Conservation (phyloP, 2,113 vertebrate genomes). For the Tringa solitaria region DNA sequence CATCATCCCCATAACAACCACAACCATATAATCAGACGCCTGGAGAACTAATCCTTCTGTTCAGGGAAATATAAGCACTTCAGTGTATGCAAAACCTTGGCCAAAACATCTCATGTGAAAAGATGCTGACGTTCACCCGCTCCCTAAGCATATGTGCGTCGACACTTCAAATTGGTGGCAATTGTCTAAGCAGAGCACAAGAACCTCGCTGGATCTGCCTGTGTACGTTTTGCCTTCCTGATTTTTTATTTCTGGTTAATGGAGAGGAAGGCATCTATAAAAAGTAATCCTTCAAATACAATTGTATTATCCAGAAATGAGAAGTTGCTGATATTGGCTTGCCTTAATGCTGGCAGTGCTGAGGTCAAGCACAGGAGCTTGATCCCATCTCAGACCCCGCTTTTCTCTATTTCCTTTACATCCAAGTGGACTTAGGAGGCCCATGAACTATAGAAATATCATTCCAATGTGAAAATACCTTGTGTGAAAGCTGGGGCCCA, state of each 20-base stretch:
- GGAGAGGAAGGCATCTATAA: background rate
- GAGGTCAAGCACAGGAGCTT: background rate
- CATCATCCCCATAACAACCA: conserved; percentile 10
- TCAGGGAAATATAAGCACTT: background rate
- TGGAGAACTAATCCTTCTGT: background rate
- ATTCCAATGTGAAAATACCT: background rate
- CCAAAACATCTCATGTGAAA: background rate
- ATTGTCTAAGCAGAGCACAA: background rate
- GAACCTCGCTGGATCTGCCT: background rate
- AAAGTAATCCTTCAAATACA: background rate
- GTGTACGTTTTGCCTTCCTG: background rate
- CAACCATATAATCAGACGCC: background rate
- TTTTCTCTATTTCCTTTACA: background rate
- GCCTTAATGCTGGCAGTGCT: no score
- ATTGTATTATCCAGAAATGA: background rate
- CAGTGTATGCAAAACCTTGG: background rate
- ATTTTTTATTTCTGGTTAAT: background rate
- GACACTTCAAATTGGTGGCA: background rate
- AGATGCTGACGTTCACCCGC: background rate
- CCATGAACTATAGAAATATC: background rate
- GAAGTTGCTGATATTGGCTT: background rate
- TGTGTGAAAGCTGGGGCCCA: background rate
- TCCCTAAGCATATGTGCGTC: background rate
- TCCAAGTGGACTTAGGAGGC: background rate
- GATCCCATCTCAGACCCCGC: background rate